These are phyloP conservation scores for Neuroscelio doddi DNA, from an alignment of 2,888 invertebrate genomes.

Conservation along the genomic window DNA sequence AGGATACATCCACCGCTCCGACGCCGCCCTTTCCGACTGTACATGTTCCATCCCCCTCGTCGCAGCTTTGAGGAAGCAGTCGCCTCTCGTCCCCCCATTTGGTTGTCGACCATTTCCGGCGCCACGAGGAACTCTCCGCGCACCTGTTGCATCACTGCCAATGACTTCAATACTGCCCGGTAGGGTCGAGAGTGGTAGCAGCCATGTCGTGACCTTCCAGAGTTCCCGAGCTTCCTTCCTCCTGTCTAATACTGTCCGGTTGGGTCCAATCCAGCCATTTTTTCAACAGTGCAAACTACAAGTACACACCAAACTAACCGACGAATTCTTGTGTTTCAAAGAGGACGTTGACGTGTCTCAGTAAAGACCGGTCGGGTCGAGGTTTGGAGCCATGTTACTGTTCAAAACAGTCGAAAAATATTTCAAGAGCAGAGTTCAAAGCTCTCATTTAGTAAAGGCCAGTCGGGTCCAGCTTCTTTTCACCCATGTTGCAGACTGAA, in stretches of 20 bases:
- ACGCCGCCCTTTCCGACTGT: too few species aligned
- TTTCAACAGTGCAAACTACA: too few species aligned
- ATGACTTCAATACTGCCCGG: conserved; percentile 63
- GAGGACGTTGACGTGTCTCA: too few species aligned
- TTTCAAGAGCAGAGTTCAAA: conserved; percentile 2
- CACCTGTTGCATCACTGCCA: conserved; percentile 16
- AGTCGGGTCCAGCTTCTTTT: conserved; percentile 55
- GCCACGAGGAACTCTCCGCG: conserved; percentile 18
- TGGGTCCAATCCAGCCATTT: conserved; percentile 46
- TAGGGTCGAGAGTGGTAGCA: conserved; percentile 65
- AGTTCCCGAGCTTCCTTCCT: conserved; percentile 24
- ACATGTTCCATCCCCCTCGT: too few species aligned
- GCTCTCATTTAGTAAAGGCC: conserved; percentile 55
- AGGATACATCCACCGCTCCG: too few species aligned
- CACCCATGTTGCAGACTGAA: conserved; percentile 39
- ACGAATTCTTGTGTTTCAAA: not conserved
- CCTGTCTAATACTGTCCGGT: conserved; percentile 39
- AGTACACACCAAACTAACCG: too few species aligned
- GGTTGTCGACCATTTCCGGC: too few species aligned
- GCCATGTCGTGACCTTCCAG: conserved; percentile 57
- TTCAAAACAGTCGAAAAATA: conserved; percentile 23
- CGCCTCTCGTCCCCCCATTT: too few species aligned
- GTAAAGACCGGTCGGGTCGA: conserved; percentile 67
- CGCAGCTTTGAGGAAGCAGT: too few species aligned
- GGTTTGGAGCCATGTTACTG: conserved; percentile 57